Evolutionary conservation across 2,113 vertebrate species (phyloP), one percentile per base, ranked within the genome.

Genomic region (Formicarius rufipectus): DNA sequence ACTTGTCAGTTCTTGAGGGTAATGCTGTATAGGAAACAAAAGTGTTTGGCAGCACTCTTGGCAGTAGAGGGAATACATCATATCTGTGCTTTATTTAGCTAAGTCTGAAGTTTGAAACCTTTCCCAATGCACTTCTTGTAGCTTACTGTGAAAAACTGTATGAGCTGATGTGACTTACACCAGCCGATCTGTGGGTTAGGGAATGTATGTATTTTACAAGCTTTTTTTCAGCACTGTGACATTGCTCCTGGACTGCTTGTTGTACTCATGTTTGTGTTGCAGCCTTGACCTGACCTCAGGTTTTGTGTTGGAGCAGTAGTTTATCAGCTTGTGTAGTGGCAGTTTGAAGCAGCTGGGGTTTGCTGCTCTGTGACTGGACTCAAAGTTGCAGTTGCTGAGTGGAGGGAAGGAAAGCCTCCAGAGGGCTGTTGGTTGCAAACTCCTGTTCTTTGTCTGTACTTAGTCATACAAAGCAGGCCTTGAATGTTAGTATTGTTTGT

Each of bases 141-240:
- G 14, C 4, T 55, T 74, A 6, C 9, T 78, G 67, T 44, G 74
- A 40, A 63, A 66, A 66, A 7, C 42, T 16, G 0, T 28, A 1
- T 22, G 17, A 44, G 45, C 79, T 55, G 45, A 16, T 33, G 45
- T 66, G 84, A 25, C 27, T 68, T 78, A 27, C 2, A 9, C 7
- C 8, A 75, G 64, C 28, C 21, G 27, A 8, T 30, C n/a, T 30
- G 64, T 28, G 27, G 7, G 35, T 59, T 78, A 30, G 63, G 21
- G 82, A 56, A 11, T 1, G 2, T 30, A 1, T 1, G 0, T 71
- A 5, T 84, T 58, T 62, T 28, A n/a, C 13, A 25, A 6, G 39
- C 14, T 39, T 84, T 44, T n/a, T 82, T 49, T 18, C 30, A 87
- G 50, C 2, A 1, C 35, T 19, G 35, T 80, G 74, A 6, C 9